A percentile compares a stretch with the other conserved stretches of the same genome.
phyloP scores from a whole-genome alignment of 2,888 invertebrate genomes.

The Archips xylosteana region DNA sequence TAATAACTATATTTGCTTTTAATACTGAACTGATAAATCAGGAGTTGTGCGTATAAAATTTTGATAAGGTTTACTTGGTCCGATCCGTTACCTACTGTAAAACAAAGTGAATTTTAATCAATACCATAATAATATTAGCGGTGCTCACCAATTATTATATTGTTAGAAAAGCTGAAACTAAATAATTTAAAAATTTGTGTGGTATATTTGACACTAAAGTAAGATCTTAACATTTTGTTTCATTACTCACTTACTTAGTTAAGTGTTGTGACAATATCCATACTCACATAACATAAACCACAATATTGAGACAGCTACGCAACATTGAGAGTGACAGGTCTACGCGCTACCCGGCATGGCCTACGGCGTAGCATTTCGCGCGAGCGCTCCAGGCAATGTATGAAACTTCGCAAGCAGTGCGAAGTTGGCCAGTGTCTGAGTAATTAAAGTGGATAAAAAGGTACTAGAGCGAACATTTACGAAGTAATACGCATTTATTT shows the following conservation, averaged over 20 bases:
- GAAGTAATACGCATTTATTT: not conserved
- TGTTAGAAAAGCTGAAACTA: not conserved
- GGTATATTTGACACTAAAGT: not conserved
- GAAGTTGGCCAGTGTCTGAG: constrained; percentile 13
- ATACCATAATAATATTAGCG: constrained; percentile 13
- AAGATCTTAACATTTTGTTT: not conserved
- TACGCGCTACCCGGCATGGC: not conserved
- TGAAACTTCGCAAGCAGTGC: constrained; percentile 13
- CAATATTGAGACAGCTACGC: not conserved
- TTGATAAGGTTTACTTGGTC: not conserved
- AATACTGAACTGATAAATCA: not conserved
- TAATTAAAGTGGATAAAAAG: constrained; percentile 9
- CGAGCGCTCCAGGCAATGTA: constrained; percentile 10
- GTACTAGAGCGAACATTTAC: not conserved
- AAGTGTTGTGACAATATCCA: not conserved
- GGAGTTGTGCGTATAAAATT: constrained; percentile 15
- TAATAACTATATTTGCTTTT: not conserved
- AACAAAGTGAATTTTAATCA: not conserved
- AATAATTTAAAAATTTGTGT: constrained; percentile 1
- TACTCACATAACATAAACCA: not conserved
- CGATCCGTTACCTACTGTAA: constrained; percentile 11
- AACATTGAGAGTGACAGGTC: not conserved
- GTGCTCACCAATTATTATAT: constrained; percentile 20
- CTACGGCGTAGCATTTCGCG: constrained; percentile 11
- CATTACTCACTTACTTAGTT: not conserved